These are phyloP conservation scores for Stenchaetothrips biformis DNA, from an alignment of 2,888 invertebrate species.

Conservation along the genomic window DNA sequence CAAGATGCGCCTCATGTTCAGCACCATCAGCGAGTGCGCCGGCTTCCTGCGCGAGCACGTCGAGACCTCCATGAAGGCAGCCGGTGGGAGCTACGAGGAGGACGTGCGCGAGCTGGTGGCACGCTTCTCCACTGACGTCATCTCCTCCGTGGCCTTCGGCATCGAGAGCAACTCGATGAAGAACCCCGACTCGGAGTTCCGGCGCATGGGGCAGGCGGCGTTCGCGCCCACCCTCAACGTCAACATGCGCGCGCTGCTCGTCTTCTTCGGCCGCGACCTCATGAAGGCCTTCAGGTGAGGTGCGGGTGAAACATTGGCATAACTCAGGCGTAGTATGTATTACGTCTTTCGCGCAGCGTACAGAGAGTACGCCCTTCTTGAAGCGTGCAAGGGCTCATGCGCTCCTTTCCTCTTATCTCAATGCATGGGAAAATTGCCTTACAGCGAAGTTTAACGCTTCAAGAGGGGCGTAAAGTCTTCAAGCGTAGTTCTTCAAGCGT, in stretches of 20 bases:
- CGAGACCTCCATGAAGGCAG: constrained; percentile 30
- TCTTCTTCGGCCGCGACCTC: constrained; percentile 36
- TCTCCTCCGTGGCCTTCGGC: constrained; percentile 50
- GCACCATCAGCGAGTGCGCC: constrained; percentile 43
- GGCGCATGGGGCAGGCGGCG: constrained; percentile 43
- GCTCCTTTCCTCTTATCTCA: no score
- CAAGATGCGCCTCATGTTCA: constrained; percentile 50
- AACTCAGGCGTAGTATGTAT: no score
- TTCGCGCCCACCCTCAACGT: constrained; percentile 44
- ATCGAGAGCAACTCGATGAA: constrained; percentile 48
- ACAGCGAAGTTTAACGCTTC: no score
- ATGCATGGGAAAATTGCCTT: no score
- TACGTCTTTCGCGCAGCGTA: no score
- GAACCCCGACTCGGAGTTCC: constrained; percentile 46
- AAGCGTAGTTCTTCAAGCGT: no score
- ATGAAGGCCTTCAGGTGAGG: constrained; percentile 36
- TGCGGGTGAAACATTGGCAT: no score
- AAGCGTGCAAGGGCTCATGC: no score
- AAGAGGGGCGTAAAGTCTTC: no score
- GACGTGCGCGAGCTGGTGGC: constrained; percentile 47
- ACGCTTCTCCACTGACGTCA: constrained; percentile 50
- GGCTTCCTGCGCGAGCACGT: constrained; percentile 39
- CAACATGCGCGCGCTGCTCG: constrained; percentile 37
- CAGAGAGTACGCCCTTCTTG: no score
- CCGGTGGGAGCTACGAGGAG: constrained; percentile 38